Evolutionary conservation across 2,888 invertebrate genomes (phyloP).

Genomic region (Leucania comma): DNA sequence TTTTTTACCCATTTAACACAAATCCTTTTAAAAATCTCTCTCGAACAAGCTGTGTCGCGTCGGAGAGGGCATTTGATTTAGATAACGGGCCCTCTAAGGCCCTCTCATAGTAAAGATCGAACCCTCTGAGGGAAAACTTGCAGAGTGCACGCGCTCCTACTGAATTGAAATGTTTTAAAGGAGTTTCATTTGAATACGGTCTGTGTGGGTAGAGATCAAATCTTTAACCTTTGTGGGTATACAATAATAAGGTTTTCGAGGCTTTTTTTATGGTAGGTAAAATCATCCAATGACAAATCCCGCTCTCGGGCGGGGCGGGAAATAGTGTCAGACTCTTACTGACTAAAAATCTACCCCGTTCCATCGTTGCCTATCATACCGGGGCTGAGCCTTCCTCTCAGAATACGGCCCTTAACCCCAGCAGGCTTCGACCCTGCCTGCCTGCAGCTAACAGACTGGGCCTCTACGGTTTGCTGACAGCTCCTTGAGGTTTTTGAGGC

Average conservation of each 20-base stretch:
- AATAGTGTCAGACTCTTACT: too few species aligned
- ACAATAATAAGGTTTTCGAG: neutral
- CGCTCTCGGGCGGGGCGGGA: too few species aligned
- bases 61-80: conserved; percentile 74
- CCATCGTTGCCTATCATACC: too few species aligned
- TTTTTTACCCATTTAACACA: conserved; percentile 70
- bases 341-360: too few species aligned
- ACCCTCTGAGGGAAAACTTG: conserved; percentile 44
- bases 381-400: too few species aligned
- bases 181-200: conserved; percentile 55
- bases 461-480: too few species aligned
- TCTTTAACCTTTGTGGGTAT: conserved; percentile 16
- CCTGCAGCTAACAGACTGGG: too few species aligned
- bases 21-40: conserved; percentile 71
- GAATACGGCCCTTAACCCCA: too few species aligned
- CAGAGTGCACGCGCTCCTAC: conserved; percentile 32
- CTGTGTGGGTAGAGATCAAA: conserved; percentile 7
- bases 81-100: conserved; percentile 68
- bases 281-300: too few species aligned
- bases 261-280: neutral
- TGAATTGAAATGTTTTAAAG: conserved; percentile 52
- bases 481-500: too few species aligned
- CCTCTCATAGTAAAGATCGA: conserved; percentile 54
- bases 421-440: too few species aligned
- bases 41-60: conserved; percentile 68